A percentile compares a stretch with the other conserved stretches of the same genome.
Conservation (phyloP, 2,113 vertebrate genomes). For the Lepus americanus region DNA sequence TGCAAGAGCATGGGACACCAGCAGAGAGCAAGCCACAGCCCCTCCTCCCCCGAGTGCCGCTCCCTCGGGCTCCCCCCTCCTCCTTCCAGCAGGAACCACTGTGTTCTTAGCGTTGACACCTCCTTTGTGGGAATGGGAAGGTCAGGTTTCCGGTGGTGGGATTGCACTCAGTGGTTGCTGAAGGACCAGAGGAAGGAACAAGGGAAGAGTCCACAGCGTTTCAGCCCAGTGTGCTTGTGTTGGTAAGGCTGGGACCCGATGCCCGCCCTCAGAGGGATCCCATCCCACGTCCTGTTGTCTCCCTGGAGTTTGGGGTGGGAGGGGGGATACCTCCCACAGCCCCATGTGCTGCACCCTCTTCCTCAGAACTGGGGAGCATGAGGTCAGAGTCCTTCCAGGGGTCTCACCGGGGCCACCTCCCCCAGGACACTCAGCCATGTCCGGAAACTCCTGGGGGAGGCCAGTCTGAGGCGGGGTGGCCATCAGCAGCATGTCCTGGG, state of each 20-base stretch:
- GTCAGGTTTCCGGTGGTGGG: too few species aligned
- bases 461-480: not conserved
- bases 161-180: not conserved
- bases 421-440: not conserved
- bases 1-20: not conserved
- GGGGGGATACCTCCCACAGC: not conserved
- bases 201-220: not conserved
- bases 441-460: not conserved
- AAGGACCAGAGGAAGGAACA: not conserved
- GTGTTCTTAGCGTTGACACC: not conserved
- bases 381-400: not conserved
- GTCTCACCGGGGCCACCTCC: not conserved
- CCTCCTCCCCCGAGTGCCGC: not conserved
- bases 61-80: not conserved
- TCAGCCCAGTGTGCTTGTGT: not conserved
- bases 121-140: not conserved
- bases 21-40: not conserved
- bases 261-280: not conserved
- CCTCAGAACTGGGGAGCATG: not conserved
- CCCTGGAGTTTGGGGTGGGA: not conserved
- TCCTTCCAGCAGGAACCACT: not conserved
- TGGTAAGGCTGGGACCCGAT: not conserved
- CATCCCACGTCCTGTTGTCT: not conserved
- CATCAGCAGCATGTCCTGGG: not conserved
- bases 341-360: rapidly evolving